phyloP scores from a whole-genome alignment of 2,797 vertebrate genomes.

The Ataeniobius toweri region DNA sequence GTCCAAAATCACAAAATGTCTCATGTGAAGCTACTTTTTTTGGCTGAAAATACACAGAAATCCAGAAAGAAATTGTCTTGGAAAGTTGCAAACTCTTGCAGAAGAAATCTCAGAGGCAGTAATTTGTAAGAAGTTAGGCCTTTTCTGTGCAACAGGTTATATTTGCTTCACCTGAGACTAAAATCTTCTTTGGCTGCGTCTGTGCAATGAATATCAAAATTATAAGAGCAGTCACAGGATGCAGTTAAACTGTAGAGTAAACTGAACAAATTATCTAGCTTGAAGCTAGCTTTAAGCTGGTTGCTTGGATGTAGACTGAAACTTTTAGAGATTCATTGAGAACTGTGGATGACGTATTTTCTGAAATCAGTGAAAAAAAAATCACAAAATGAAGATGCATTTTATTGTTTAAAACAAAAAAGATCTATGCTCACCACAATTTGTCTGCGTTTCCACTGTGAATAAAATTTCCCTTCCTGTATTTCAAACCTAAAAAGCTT shows the following conservation, averaged over 20 bases:
- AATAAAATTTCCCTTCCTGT: background rate
- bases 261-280: background rate
- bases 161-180: conserved; percentile 28
- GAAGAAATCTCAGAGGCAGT: background rate
- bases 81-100: background rate
- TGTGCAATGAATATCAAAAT: conserved; percentile 45
- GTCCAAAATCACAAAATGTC: background rate
- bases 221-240: conserved; percentile 23
- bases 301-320: background rate
- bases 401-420: background rate
- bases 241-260: background rate
- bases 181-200: conserved; percentile 59
- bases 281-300: background rate
- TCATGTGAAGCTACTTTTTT: fast-evolving
- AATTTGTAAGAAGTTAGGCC: conserved; percentile 9
- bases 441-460: background rate
- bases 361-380: background rate
- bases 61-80: background rate
- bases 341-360: background rate
- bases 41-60: background rate
- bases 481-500: background rate
- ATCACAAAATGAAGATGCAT: background rate
- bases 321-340: too few species aligned
- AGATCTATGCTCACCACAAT: background rate
- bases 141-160: conserved; percentile 23